Evolutionary conservation across 2,797 vertebrate genomes (phyloP).

Genomic region (Rhodeus uyekii): DNA sequence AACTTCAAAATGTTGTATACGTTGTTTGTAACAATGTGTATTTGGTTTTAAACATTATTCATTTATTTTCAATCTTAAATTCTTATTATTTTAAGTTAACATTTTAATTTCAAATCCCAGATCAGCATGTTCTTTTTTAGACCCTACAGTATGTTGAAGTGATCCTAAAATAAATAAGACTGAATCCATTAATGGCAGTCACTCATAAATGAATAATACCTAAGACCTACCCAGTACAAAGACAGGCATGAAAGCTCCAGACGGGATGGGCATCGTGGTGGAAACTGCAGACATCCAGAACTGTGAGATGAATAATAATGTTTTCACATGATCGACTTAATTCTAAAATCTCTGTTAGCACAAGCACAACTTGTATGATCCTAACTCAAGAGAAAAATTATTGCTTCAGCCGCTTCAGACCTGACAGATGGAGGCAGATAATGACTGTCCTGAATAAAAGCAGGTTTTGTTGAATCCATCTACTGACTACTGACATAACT

Average conservation of each 20-base stretch:
- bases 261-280: constrained; percentile 95
- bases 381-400: neutral
- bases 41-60: neutral
- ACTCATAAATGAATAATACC: neutral
- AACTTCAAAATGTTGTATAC: no score
- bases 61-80: neutral
- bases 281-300: constrained; percentile 95
- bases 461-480: neutral
- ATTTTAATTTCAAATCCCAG: neutral
- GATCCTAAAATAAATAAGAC: neutral
- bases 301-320: constrained; percentile 71
- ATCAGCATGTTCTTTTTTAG: neutral
- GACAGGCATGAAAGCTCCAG: constrained; percentile 96
- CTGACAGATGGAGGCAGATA: constrained; percentile 9
- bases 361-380: neutral
- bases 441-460: neutral
- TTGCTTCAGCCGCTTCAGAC: neutral
- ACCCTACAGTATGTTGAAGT: neutral
- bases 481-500: neutral
- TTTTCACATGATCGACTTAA: constrained; percentile 12
- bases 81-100: neutral
- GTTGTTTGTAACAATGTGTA: neutral
- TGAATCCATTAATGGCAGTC: neutral
- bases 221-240: constrained; percentile 87
- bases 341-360: constrained; percentile 7